Evolutionary conservation across 1,140 invertebrate species (phyloP).

Genomic region (Ooceraea biroi): DNA sequence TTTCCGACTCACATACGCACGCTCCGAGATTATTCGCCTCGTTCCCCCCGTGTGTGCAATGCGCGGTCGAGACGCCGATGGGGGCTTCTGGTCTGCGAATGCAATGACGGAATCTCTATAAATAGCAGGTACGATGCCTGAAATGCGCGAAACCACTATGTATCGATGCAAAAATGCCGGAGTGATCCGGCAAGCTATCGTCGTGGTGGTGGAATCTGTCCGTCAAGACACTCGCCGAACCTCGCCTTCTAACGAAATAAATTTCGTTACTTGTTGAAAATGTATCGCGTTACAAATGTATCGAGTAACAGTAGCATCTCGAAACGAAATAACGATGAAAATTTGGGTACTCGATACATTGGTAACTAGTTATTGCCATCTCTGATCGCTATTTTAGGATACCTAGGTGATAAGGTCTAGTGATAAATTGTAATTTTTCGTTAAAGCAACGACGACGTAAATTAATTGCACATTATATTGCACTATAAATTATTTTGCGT

Average conservation of each 20-base stretch:
- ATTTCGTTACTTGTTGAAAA: too few relatives aligned
- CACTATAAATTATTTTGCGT: background rate
- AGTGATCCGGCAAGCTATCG: background rate
- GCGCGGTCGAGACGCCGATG: conserved; percentile 20
- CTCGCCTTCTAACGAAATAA: too few relatives aligned
- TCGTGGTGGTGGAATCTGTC: background rate
- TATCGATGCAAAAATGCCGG: conserved; percentile 40
- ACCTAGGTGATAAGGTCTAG: background rate
- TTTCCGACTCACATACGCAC: background rate
- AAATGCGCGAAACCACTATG: conserved; percentile 72
- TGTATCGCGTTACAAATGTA: too few relatives aligned
- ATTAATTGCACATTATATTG: background rate
- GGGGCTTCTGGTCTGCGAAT: conserved; percentile 55
- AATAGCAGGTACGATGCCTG: conserved; percentile 73
- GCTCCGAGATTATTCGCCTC: conserved; percentile 1
- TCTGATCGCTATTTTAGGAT: background rate
- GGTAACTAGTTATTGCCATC: too few relatives aligned
- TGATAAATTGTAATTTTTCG: background rate
- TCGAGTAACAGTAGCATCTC: too few relatives aligned
- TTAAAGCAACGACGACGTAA: background rate
- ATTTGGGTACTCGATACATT: too few relatives aligned
- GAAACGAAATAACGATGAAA: too few relatives aligned
- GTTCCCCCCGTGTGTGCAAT: background rate
- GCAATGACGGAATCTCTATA: conserved; percentile 79
- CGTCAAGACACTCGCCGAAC: background rate